Evolutionary conservation across 1,140 invertebrate species (phyloP), one percentile per base, ranked within the genome.

Genomic region (Caenorhabditis brenneri): DNA sequence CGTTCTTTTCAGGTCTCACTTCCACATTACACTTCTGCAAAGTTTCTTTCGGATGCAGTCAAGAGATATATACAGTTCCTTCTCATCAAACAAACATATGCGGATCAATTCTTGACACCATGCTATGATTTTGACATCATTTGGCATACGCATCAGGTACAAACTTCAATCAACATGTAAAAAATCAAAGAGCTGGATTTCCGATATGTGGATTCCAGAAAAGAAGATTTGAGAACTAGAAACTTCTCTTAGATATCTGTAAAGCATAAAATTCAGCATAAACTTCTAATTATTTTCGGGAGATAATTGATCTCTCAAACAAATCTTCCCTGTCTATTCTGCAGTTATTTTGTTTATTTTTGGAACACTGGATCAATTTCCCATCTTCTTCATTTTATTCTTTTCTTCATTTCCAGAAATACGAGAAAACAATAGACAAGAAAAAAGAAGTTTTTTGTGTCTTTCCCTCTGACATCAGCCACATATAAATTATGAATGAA

Each of bases 101-200:
- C 89, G 9, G 91, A 91, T 29, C 86, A 88, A 31, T 93, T 92
- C 84, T 87, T 93, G 19, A 92, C 92, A 2, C 92, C 92, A 0
- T 93, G 92, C 87, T 93, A 93, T 81, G 92, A 92, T 84, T 92
- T 91, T 85, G 92, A 92, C 85, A 81, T 92, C 16, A 89, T 92
- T 31, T 92, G 92, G 92, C 92, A 92, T 84, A 90, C 91, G 19
- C 92, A 92, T 87, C 92, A 92, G 85, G 86, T 85, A 82, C 33
- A n/a, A 4, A 69, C 24, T 10, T 0, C 0, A 0, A 16, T 0
- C 9, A 9, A 12, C 9, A 46, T 46, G 9, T 31, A n/a, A 58
- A n/a, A 58, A 58, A 9, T 15, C 9, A 31, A 24, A n/a, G n/a
- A n/a, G n/a, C n/a, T n/a, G n/a, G n/a, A n/a, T n/a, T n/a, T n/a